A percentile compares a stretch with the other conserved stretches of the same genome.
phyloP scores from a whole-genome alignment of 2,113 vertebrate genomes.

The Galbula dea region DNA sequence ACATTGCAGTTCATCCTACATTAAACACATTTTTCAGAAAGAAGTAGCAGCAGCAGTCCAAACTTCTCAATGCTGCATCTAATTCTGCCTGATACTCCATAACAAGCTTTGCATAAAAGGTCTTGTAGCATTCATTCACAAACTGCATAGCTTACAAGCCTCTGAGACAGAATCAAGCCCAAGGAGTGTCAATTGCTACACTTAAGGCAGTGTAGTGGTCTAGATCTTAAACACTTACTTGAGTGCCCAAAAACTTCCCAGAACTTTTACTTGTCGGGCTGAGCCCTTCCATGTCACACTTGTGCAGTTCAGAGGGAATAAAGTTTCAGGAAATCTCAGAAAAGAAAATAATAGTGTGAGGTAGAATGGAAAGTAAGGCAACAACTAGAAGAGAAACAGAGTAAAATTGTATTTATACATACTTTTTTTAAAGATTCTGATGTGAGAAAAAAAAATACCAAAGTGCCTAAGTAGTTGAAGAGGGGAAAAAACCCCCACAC shows the following conservation, averaged over 20 bases:
- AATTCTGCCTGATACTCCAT: background rate
- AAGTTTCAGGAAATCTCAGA: background rate
- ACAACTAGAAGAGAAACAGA: background rate
- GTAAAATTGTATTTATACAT: background rate
- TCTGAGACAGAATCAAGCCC: background rate
- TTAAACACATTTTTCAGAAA: background rate
- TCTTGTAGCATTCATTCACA: background rate
- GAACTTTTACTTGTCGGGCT: slow-evolving; percentile 13
- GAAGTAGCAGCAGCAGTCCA: background rate
- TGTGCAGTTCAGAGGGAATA: background rate
- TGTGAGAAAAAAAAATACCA: background rate
- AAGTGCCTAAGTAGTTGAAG: background rate
- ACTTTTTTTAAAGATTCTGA: background rate
- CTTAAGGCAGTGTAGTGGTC: background rate
- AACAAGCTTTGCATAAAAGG: background rate
- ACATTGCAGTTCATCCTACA: background rate
- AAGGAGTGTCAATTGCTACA: background rate
- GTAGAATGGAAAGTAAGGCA: background rate
- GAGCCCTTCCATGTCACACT: background rate
- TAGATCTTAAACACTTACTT: background rate
- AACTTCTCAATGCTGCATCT: background rate
- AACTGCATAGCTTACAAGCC: background rate
- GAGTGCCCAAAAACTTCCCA: background rate
- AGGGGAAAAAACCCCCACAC: rapidly evolving
- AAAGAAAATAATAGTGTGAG: background rate